A percentile compares a stretch with the other conserved stretches of the same genome.
These are phyloP conservation scores for Melanotaenia maccullochi DNA, from an alignment of 2,797 vertebrate genomes.

Conservation along the genomic window DNA sequence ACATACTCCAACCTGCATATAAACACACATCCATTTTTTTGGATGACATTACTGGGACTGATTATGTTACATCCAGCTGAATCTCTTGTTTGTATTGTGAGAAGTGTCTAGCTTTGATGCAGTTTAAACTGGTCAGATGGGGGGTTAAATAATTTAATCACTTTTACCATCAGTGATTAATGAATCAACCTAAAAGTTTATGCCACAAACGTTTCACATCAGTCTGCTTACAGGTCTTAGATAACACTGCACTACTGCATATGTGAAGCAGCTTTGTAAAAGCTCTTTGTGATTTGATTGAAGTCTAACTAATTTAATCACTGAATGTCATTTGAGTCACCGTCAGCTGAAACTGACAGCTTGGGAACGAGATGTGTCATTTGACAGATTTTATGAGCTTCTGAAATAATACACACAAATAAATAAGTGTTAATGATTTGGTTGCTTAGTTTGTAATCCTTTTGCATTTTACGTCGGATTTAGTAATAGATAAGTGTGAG, in stretches of 20 bases:
- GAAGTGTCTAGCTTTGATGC: neutral
- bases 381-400: too few species aligned
- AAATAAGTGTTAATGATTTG: too few species aligned
- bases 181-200: neutral
- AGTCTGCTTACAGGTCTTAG: neutral
- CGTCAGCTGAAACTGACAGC: neutral
- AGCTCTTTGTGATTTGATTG: neutral
- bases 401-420: too few species aligned
- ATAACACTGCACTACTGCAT: neutral
- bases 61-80: neutral
- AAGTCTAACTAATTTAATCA: neutral
- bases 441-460: too few species aligned
- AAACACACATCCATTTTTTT: constrained; percentile 10
- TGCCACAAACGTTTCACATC: neutral
- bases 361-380: too few species aligned
- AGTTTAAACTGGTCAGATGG: neutral
- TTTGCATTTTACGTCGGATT: too few species aligned
- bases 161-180: neutral
- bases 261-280: constrained; percentile 1
- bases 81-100: neutral
- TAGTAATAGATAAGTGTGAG: too few species aligned
- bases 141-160: neutral
- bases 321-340: neutral
- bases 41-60: neutral
- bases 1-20: neutral